Conservation (phyloP, 2,888 invertebrate species). For the Arrhopalites spinosus region DNA sequence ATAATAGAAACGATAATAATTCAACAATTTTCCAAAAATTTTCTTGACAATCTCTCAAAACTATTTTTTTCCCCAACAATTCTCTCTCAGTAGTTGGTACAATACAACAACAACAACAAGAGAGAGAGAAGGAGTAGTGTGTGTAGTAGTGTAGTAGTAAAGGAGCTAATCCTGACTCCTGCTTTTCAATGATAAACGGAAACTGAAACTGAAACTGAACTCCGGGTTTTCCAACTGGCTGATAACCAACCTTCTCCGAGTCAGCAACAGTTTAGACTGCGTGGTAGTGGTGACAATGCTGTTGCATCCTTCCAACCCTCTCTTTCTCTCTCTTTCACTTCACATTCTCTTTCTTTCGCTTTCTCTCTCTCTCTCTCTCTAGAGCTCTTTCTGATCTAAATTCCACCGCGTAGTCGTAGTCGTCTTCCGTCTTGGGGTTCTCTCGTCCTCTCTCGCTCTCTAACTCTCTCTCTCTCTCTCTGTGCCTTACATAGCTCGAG, state of each 20-base stretch:
- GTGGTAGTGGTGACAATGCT: conserved; percentile 46
- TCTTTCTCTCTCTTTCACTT: conserved; percentile 4
- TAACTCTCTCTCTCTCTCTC: neutral
- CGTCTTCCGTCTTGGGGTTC: neutral
- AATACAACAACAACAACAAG: too few relatives aligned
- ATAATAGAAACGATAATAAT: too few relatives aligned
- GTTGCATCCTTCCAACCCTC: conserved; percentile 36
- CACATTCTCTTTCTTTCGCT: conserved; percentile 20
- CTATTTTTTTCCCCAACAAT: too few relatives aligned
- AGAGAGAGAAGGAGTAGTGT: too few relatives aligned
- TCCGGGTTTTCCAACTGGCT: too few relatives aligned
- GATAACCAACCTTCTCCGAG: neutral
- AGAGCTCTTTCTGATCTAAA: neutral
- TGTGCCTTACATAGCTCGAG: neutral
- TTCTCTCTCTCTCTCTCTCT: conserved; percentile 15
- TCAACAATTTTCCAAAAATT: too few relatives aligned
- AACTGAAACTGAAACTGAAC: too few relatives aligned
- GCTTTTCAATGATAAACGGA: too few relatives aligned
- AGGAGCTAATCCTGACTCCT: too few relatives aligned
- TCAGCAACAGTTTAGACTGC: conserved; percentile 54
- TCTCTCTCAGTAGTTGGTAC: too few relatives aligned
- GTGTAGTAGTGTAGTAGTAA: too few relatives aligned
- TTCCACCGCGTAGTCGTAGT: conserved; percentile 11
- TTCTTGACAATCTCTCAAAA: too few relatives aligned
- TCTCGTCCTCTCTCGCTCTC: neutral